phyloP scores from a whole-genome alignment of 2,888 invertebrate species.

The Linnaemya tessellans region DNA sequence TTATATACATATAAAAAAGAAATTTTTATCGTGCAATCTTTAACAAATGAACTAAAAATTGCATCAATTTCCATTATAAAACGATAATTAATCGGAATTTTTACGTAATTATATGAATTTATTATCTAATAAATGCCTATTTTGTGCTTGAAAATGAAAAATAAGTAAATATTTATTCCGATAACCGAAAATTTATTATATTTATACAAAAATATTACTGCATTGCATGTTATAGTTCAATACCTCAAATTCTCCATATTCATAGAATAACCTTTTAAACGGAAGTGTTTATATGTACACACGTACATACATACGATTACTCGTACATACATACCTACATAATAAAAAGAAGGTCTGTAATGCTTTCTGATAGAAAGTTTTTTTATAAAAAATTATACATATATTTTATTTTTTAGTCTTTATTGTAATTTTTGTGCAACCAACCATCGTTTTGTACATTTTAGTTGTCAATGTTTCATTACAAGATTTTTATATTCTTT shows the following conservation, averaged over 20 bases:
- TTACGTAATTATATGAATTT: too few relatives aligned
- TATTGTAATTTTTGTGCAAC: slow-evolving; percentile 56
- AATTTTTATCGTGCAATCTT: too few relatives aligned
- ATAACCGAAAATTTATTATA: too few relatives aligned
- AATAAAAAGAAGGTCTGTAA: slow-evolving; percentile 1
- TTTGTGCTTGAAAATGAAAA: too few relatives aligned
- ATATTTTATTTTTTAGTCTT: neutral
- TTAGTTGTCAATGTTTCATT: slow-evolving; percentile 56
- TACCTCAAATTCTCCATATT: neutral
- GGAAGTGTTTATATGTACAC: slow-evolving; percentile 41
- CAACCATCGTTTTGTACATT: slow-evolving; percentile 55
- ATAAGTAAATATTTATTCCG: too few relatives aligned
- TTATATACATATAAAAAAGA: too few relatives aligned
- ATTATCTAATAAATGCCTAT: too few relatives aligned
- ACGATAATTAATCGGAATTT: too few relatives aligned
- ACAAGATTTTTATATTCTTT: slow-evolving; percentile 22
- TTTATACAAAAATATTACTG: neutral
- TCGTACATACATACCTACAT: neutral
- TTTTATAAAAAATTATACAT: slow-evolving; percentile 6
- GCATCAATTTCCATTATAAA: too few relatives aligned
- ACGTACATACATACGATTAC: too few relatives aligned
- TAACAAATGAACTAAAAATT: too few relatives aligned
- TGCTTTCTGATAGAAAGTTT: slow-evolving; percentile 18
- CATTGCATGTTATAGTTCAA: too few relatives aligned
- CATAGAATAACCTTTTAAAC: neutral